Evolutionary conservation across 92 coral and sea anemone genomes (phyloP), one percentile per base, ranked within the genome.

Genomic region (Palythoa heliodiscus): DNA sequence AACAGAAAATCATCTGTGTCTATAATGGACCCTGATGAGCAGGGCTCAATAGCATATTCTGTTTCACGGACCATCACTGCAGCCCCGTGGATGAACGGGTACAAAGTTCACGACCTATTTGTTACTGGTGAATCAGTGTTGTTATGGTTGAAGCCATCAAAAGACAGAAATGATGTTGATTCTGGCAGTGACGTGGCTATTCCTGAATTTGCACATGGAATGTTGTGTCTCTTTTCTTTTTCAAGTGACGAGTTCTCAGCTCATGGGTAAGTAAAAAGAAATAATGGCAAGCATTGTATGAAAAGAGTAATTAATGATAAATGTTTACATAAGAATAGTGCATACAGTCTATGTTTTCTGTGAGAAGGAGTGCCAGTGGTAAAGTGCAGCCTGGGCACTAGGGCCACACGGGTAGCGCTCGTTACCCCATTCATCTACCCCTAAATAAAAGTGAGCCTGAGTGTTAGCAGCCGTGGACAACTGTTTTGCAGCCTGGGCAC

Each of bases 161-260:
- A 1, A 8, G 40, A 47, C 2, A 35, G 40, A 13, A 35, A 9
- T 1, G 60, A 25, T 14, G 7, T 22, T 7, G 61, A 23, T n/a
- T 12, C 43, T 17, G 20, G 48, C 22, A 53, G 71, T 19, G 72
- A 78, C 13, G 20, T 52, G 14, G 22, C 38, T 47, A 39, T 80
- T 23, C 84, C 55, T 12, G 74, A 80, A 52, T 80, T 80, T 47
- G 73, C 73, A 12, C 63, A 80, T 80, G 84, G 84, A 20, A 80
- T 80, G 73, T 47, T 80, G 84, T 80, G 84, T 64, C 73, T 80
- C 2, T 80, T 64, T 80, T 80, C 84, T 4, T 80, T 64, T 80
- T 70, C 84, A 17, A 68, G 24, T 40, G 84, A 25, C 38, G 84
- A 80, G 23, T 80, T 80, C 74, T 80, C 84, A 20, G 73, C 74